phyloP scores from a whole-genome alignment of 2,113 vertebrate species.

The Dasyprocta punctata region DNA sequence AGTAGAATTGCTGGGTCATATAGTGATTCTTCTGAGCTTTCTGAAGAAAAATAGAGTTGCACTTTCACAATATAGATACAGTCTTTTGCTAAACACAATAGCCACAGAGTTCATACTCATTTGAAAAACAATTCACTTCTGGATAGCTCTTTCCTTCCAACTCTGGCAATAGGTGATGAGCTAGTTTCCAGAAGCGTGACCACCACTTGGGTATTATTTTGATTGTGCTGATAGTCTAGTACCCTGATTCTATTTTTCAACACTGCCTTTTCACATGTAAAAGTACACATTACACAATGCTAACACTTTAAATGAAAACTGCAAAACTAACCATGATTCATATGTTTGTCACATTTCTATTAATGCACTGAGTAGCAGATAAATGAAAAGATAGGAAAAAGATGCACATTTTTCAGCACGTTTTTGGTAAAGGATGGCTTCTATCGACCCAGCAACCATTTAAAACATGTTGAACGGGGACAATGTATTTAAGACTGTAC shows the following conservation, averaged over 20 bases:
- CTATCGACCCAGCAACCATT: neutral
- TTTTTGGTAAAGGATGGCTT: neutral
- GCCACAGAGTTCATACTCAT: neutral
- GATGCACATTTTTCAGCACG: neutral
- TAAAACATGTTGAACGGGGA: neutral
- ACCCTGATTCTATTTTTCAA: neutral
- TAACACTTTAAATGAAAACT: neutral
- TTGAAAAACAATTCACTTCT: neutral
- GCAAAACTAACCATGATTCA: neutral
- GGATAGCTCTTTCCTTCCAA: neutral
- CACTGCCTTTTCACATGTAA: neutral
- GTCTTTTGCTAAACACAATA: neutral
- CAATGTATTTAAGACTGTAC: fast-evolving
- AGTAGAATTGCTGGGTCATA: neutral
- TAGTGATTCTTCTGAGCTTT: neutral
- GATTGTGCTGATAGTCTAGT: neutral
- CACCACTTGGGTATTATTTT: neutral
- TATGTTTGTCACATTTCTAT: neutral
- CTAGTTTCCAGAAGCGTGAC: neutral
- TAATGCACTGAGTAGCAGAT: neutral
- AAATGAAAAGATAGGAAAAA: neutral
- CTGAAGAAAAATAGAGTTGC: neutral
- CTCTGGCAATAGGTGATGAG: neutral
- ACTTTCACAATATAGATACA: neutral
- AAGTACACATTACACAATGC: neutral